Evolutionary conservation across 2,888 invertebrate genomes (phyloP), one percentile per base, ranked within the genome.

Genomic region (Stegana nigrithorax): DNA sequence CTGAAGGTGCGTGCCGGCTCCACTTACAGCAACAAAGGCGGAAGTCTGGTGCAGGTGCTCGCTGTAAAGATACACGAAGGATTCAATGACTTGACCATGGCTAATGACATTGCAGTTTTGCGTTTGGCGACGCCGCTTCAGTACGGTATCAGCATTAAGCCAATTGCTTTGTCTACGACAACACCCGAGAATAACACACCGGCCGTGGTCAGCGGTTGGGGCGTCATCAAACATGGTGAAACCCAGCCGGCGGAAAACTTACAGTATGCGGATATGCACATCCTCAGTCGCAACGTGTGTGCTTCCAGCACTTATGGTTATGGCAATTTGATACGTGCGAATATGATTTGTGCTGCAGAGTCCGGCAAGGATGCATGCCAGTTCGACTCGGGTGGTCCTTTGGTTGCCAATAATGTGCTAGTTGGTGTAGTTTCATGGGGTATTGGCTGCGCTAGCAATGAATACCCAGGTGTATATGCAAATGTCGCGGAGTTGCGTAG

Each of bases 71-170:
- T 71, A 2, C 80, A 78, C 19, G 77, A 77, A 14, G 42, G 25
- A 3, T 78, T 67, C 25, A 60, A 77, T 5, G 4, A 60, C 8
- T 36, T 58, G 0, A 65, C 66, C 3, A 50, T 73, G 44, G 60
- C 89, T 64, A 86, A 85, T 65, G 90, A 90, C 60, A 83, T 90
- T 12, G 89, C 89, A 0, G 67, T 90, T 0, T 68, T 90, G 1
- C 73, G 72, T 25, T 45, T 81, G 44, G 23, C 57, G 12, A 63
- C 61, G 1, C 62, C 62, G 1, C 66, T 80, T 4, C 69, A 27
- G 8, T 76, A 65, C 12, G 59, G 68, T 2, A 59, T 71, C 4
- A 64, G 63, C 6, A 67, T 73, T 3, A 75, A 73, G 32, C 66
- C 78, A 12, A 73, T 79, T 47, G 67, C 66, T 10, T 59, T 80